Base-by-base conservation (phyloP, 2,113 vertebrate species). In the Glaucomys volans region DNA sequence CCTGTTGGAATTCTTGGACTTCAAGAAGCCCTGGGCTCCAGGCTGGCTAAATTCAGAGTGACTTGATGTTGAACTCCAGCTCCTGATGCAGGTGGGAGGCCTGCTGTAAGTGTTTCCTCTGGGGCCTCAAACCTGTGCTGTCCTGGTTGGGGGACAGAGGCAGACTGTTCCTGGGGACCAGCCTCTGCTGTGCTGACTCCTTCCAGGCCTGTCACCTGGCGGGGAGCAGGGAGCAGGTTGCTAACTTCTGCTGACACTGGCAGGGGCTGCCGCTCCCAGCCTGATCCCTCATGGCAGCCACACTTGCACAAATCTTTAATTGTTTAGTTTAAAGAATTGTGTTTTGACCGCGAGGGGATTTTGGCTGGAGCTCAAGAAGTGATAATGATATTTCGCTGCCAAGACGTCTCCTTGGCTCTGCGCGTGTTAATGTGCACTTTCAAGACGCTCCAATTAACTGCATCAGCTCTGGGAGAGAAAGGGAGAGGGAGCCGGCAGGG, bases 341-440 rank as follows among this genome's bases (percentile, higher is more conserved):
- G 98, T 99, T 99, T 99, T 99, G 99, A 99, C 99, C 98, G 97
- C 98, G 98, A 98, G 98, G 99, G 98, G 98, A 98, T 99, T 99
- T 99, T 99, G 99, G 98, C 99, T 98, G 98, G 98, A 98, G 98
- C 98, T 99, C 99, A 99, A 99, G 98, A 98, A 98, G 99, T 98
- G 99, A 99, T 99, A 99, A 99, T 99, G 99, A 99, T 99, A 99
- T 99, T 99, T 98, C 96, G 98, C 98, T 99, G 99, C 99, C 99
- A 99, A 99, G 98, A 98, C 95, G 93, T 99, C 98, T 98, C 98
- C 98, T 98, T 97, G 98, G 98, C 98, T 98, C 97, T 98, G 97
- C 98, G 97, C 97, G 98, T 98, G 98, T 98, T 99, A 99, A 99
- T 98, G 98, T 98, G 98, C 98, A 96, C 98, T 98, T 98, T 98